Percentiles rank a stretch among this genome's conserved stretches.
Evolutionary conservation across 2,888 invertebrate species (phyloP).

Genomic region (Dicranocentrus wangi): DNA sequence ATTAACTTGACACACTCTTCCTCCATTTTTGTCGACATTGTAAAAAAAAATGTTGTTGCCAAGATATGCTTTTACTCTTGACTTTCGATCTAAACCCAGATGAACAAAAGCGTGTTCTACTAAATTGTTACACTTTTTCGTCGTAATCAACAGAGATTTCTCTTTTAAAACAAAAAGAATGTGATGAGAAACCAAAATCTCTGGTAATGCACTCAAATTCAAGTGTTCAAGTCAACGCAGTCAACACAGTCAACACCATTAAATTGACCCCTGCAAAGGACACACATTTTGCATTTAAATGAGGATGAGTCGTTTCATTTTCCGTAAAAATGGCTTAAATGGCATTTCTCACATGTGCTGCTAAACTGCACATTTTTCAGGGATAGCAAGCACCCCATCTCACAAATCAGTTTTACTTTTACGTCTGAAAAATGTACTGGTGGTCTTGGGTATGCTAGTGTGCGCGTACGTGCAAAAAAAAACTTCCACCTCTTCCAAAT

Average conservation of each 20-base stretch:
- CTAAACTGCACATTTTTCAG: not conserved
- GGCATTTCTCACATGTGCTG: too few relatives aligned
- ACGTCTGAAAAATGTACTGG: not conserved
- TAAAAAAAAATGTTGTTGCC: not conserved
- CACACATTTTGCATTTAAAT: not conserved
- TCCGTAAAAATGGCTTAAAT: too few relatives aligned
- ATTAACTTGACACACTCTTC: slow-evolving; percentile 51
- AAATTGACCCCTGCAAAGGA: not conserved
- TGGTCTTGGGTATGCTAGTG: too few relatives aligned
- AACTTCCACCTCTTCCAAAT: too few relatives aligned
- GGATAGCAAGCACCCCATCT: not conserved
- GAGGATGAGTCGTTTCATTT: not conserved
- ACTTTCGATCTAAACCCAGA: slow-evolving; percentile 10
- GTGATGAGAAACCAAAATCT: not conserved
- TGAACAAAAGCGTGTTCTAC: slow-evolving; percentile 19
- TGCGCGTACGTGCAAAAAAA: too few relatives aligned
- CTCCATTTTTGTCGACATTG: slow-evolving; percentile 49
- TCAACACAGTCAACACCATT: not conserved
- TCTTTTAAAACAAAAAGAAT: slow-evolving; percentile 36
- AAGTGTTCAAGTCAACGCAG: not conserved
- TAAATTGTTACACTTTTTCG: slow-evolving; percentile 48
- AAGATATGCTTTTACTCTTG: slow-evolving; percentile 25
- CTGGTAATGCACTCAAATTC: not conserved
- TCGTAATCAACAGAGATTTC: slow-evolving; percentile 33
- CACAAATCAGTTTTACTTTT: not conserved